A percentile compares a stretch with the other conserved stretches of the same genome.
Evolutionary conservation across 2,797 vertebrate species (phyloP).

Genomic region (Lophura swinhoii): DNA sequence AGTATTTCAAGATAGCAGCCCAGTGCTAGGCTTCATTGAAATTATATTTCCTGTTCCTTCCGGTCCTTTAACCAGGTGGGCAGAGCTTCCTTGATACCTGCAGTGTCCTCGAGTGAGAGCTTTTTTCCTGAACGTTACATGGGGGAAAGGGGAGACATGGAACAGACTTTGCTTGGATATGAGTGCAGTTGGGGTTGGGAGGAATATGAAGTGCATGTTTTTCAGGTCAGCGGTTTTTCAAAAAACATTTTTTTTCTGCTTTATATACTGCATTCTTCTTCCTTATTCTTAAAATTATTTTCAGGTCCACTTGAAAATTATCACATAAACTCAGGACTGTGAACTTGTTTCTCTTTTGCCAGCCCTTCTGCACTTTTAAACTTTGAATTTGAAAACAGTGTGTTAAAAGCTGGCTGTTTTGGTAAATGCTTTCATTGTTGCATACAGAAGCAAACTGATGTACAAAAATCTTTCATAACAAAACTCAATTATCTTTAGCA

Average conservation of each 20-base stretch:
- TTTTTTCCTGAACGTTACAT: not conserved
- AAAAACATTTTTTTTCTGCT: not conserved
- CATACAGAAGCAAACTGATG: not conserved
- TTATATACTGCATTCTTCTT: not conserved
- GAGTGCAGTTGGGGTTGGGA: accelerated
- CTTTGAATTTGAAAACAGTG: not conserved
- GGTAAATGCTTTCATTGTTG: not conserved
- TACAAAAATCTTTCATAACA: not conserved
- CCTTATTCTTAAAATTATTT: not conserved
- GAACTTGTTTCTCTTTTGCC: not conserved
- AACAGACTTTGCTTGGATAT: not conserved
- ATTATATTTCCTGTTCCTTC: not conserved
- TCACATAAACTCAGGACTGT: not conserved
- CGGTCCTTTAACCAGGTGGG: not conserved
- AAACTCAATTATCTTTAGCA: not conserved
- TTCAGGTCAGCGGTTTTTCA: not conserved
- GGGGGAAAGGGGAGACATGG: accelerated
- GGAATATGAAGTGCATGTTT: not conserved
- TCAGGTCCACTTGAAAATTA: not conserved
- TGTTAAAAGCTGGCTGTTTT: not conserved
- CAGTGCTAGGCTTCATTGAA: not conserved
- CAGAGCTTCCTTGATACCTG: not conserved
- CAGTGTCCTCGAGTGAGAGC: not conserved
- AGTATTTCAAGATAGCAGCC: not conserved
- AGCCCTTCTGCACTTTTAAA: not conserved